phyloP scores from a whole-genome alignment of 1,140 invertebrate species.

The Macrotrachela quadricornifera region DNA sequence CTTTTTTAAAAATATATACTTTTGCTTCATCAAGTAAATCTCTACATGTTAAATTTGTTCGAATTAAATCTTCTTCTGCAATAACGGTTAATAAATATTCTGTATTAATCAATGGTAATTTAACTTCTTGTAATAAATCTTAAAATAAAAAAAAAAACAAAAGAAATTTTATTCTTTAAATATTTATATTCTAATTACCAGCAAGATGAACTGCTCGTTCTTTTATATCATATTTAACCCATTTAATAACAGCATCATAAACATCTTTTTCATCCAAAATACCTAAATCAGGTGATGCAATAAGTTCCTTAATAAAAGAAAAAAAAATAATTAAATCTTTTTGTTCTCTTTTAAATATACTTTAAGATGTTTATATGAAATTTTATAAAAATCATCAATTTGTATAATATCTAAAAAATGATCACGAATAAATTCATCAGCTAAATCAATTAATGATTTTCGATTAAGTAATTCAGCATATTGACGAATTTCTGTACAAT shows the following conservation, averaged over 20 bases:
- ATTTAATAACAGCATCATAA: constrained; percentile 59
- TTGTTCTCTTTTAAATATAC: no score
- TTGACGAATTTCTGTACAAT: constrained; percentile 24
- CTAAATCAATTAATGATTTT: constrained; percentile 19
- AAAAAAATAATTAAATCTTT: no score
- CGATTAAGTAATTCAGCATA: constrained; percentile 28
- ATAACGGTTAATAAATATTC: constrained; percentile 66
- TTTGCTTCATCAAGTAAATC: constrained; percentile 73
- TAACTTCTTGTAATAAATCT: constrained; percentile 50
- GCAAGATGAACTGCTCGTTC: background rate
- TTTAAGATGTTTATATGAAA: constrained; percentile 14
- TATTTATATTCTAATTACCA: no score
- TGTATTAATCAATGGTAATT: constrained; percentile 45
- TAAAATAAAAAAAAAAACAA: no score
- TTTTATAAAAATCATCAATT: constrained; percentile 17
- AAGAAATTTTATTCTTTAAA: no score
- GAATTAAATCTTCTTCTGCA: constrained; percentile 43
- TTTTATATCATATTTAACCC: constrained; percentile 40
- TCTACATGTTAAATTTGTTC: constrained; percentile 47
- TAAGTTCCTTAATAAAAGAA: no score
- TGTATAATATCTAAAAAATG: constrained; percentile 22
- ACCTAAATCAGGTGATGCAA: constrained; percentile 32
- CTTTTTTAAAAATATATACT: constrained; percentile 70
- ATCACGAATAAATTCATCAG: constrained; percentile 22
- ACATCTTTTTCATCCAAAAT: constrained; percentile 72